Evolutionary conservation across 2,113 vertebrate genomes (phyloP).

Genomic region (Nesospiza acunhae): DNA sequence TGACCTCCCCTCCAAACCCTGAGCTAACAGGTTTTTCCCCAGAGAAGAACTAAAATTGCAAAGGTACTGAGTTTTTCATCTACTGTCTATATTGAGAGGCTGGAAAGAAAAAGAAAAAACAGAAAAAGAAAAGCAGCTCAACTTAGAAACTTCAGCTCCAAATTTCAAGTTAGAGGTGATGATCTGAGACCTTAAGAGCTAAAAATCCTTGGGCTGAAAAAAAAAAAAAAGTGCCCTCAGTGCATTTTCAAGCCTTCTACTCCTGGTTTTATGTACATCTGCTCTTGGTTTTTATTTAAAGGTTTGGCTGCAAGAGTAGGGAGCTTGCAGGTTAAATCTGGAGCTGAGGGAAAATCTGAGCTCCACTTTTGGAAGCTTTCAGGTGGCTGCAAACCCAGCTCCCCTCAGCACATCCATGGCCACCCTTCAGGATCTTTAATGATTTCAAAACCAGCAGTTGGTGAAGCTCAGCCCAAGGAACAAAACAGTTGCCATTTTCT

Average conservation of each 20-base stretch:
- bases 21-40: neutral
- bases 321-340: neutral
- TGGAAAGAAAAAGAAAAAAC: fast-evolving
- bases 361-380: neutral
- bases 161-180: neutral
- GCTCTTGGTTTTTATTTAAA: neutral
- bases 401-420: neutral
- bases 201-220: neutral
- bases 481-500: neutral
- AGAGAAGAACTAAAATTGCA: neutral
- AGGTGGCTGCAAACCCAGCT: neutral
- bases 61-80: neutral
- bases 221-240: too few species aligned
- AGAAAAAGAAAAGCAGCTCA: neutral
- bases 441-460: neutral
- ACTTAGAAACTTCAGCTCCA: neutral
- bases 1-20: neutral
- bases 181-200: neutral
- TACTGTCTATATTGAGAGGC: neutral
- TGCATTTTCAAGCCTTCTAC: neutral
- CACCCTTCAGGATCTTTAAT: neutral
- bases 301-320: neutral
- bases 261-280: neutral
- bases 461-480: neutral
- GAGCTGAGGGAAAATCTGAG: neutral